Percentiles rank a stretch among this genome's conserved stretches.
Conservation (phyloP, 2,888 invertebrate genomes). For the Rhagophthalmus giganteus region DNA sequence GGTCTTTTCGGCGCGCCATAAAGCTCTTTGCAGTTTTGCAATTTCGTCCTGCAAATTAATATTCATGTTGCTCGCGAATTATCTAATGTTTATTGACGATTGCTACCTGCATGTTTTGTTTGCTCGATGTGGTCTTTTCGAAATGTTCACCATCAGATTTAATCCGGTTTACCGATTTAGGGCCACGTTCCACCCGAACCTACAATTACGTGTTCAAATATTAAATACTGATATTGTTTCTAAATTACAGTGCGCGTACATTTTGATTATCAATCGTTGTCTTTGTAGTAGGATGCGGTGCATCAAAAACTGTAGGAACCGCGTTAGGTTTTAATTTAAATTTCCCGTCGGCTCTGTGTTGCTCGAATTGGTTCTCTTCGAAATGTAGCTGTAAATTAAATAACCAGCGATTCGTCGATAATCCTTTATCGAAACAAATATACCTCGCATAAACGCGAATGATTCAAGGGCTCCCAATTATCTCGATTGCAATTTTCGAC, state of each 20-base stretch:
- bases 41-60: not conserved
- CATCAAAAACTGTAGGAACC: slow-evolving; percentile 6
- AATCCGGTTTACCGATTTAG: no score
- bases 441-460: slow-evolving; percentile 1
- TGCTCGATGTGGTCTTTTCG: no score
- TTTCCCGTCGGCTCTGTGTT: slow-evolving; percentile 2
- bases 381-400: slow-evolving; percentile 9
- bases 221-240: not conserved
- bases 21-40: not conserved
- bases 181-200: not conserved
- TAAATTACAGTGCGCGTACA: not conserved
- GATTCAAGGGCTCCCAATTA: slow-evolving; percentile 1
- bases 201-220: not conserved
- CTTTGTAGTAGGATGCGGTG: slow-evolving; percentile 2
- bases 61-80: not conserved
- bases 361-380: slow-evolving; percentile 6
- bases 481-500: not conserved
- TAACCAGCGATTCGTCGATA: no score
- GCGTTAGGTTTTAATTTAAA: slow-evolving; percentile 4
- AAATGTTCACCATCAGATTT: no score
- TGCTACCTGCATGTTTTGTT: not conserved
- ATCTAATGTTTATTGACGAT: no score
- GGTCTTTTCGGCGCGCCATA: not conserved
- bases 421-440: no score
- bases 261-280: not conserved